These are phyloP conservation scores for Leptoclinus maculatus DNA, from an alignment of 2,797 vertebrate genomes.

Conservation along the genomic window DNA sequence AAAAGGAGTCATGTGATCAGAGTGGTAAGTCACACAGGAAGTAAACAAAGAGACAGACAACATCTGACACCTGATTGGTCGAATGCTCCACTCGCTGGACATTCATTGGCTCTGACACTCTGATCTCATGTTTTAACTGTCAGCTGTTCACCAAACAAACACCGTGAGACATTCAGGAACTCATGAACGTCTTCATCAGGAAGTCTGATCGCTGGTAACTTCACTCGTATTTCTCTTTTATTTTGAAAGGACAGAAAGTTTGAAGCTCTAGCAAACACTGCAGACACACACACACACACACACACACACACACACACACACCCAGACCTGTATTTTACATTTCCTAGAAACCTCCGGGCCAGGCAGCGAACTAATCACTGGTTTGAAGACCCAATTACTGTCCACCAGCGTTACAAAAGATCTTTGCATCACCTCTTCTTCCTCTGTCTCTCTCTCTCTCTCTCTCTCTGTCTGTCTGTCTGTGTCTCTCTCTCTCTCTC, in stretches of 20 bases:
- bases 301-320: constrained; percentile 32
- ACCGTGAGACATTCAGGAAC: too few relatives aligned
- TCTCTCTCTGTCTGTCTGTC: background rate
- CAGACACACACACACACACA: constrained; percentile 20
- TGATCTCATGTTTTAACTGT: too few relatives aligned
- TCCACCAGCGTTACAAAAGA: constrained; percentile 49
- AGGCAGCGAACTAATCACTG: constrained; percentile 54
- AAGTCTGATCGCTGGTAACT: too few relatives aligned
- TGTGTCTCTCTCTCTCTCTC: too few relatives aligned
- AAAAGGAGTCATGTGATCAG: background rate
- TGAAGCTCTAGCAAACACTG: too few relatives aligned
- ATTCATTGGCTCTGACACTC: too few relatives aligned
- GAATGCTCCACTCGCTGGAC: background rate
- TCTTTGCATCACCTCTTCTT: constrained; percentile 36
- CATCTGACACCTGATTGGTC: background rate
- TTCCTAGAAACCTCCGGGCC: constrained; percentile 42
- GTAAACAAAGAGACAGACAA: too few relatives aligned
- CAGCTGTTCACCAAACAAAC: too few relatives aligned
- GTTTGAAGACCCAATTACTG: constrained; percentile 41
- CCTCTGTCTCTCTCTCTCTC: constrained; percentile 12
- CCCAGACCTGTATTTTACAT: constrained; percentile 33
- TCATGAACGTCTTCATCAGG: too few relatives aligned
- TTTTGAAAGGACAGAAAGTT: too few relatives aligned
- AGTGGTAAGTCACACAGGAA: background rate
- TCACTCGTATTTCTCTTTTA: too few relatives aligned